Conservation (phyloP, 2,888 invertebrate genomes). For the Acrobasis consociella region DNA sequence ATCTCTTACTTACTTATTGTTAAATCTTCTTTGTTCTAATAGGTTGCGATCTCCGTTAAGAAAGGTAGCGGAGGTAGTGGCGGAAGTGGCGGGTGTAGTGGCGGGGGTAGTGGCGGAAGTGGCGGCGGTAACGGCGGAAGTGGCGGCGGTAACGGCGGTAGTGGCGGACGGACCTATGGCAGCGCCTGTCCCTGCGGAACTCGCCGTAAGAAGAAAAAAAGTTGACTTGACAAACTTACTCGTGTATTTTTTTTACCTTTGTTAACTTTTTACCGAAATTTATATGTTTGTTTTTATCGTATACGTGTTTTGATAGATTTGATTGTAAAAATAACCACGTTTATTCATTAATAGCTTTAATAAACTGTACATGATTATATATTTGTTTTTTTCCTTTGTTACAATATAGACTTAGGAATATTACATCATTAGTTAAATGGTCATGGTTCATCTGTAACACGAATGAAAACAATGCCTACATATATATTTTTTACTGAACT, state of each 20-base stretch:
- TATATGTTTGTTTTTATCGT: slow-evolving; percentile 4
- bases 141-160: slow-evolving; percentile 26
- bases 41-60: slow-evolving; percentile 41
- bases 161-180: not conserved
- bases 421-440: slow-evolving; percentile 68
- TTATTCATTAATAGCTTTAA: slow-evolving; percentile 60
- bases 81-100: slow-evolving; percentile 22
- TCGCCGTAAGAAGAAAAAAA: slow-evolving; percentile 1
- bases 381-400: slow-evolving; percentile 50
- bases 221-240: not conserved
- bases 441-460: slow-evolving; percentile 66
- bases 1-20: not conserved
- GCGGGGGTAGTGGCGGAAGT: slow-evolving; percentile 28
- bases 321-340: slow-evolving; percentile 24
- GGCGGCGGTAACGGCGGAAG: slow-evolving; percentile 22
- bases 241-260: not conserved
- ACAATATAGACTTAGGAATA: slow-evolving; percentile 64
- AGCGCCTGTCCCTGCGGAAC: not conserved
- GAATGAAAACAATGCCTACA: slow-evolving; percentile 61
- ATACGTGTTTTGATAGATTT: not conserved
- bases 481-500: slow-evolving; percentile 53
- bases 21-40: slow-evolving; percentile 20
- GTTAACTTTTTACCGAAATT: slow-evolving; percentile 2
- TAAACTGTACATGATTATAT: slow-evolving; percentile 78
- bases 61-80: slow-evolving; percentile 30